Base-by-base conservation (phyloP, 2,888 invertebrate species). In the Meteorus cinctellus region DNA sequence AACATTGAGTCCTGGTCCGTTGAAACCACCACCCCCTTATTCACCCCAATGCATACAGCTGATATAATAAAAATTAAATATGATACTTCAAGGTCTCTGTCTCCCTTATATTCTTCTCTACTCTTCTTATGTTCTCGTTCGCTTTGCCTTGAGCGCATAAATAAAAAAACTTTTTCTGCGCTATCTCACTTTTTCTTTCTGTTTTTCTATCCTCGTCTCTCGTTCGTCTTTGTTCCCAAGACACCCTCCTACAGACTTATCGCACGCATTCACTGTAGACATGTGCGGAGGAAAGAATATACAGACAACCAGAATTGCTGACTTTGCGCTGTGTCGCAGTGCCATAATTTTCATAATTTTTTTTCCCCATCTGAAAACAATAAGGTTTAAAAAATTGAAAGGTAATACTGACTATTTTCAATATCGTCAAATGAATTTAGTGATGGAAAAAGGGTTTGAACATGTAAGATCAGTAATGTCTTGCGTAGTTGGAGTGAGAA, bases 1-100 rank as follows among this genome's bases (percentile, higher is more conserved):
- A 60, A 62, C 74, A 68, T 45, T 24, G 55, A 71, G 72, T 72
- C 69, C 72, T 66, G 48, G 77, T 63, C 83, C 82, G 80, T 74
- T 75, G 74, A 79, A 73, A 76, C 74, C 79, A 77, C 80, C 78
- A 70, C 75, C 63, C 65, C 77, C 67, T 77, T 69, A 77, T 76
- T 71, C 77, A 73, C 36, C 76, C 68, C 80, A 78, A 79, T 80
- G 80, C 80, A 81, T 77, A 79, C 79, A 83, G 81, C 82, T 82
- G 84, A 86, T 85, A 85, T 85, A 88, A 89, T 89, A 89, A 88
- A 89, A 89, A 89, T 89, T 89, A 89, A 89, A 89, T 89, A 87
- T 86, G 86, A 86, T 86, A 84, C 84, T 86, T 86, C 85, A 81
- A 79, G 81, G 83, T 79, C 80, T 66, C 31, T 34, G 59, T 45